These are phyloP conservation scores for Trichogramma dendrolimi DNA, from an alignment of 2,888 invertebrate genomes.

Conservation along the genomic window DNA sequence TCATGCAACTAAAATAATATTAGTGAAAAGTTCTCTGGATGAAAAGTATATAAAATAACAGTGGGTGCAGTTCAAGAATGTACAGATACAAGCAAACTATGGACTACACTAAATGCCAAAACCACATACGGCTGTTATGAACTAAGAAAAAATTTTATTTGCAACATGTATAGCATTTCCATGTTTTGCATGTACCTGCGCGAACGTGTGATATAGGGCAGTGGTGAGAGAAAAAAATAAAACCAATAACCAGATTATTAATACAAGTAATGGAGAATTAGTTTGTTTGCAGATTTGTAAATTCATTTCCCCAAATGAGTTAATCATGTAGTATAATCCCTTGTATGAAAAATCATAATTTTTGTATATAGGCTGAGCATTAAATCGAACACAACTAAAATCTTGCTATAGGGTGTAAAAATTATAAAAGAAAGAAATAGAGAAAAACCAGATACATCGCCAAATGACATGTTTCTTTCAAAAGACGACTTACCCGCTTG, in stretches of 20 bases:
- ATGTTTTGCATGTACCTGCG: conserved; percentile 22
- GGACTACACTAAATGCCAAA: conserved; percentile 25
- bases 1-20: too few species aligned
- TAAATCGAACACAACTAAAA: conserved; percentile 22
- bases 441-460: conserved; percentile 18
- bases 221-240: conserved; percentile 6
- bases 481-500: conserved; percentile 45
- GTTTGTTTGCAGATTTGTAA: too few species aligned
- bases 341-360: conserved; percentile 14
- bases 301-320: conserved; percentile 6
- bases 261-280: too few species aligned
- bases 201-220: conserved; percentile 10
- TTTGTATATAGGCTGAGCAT: conserved; percentile 19
- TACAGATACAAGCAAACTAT: conserved; percentile 27
- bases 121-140: conserved; percentile 12
- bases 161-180: conserved; percentile 9
- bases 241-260: conserved; percentile 1
- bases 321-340: conserved; percentile 13
- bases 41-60: conserved; percentile 7
- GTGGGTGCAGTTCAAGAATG: conserved; percentile 17
- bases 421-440: conserved; percentile 8
- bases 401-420: conserved; percentile 17
- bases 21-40: neutral
- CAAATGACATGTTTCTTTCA: conserved; percentile 1
- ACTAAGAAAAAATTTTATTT: conserved; percentile 6